Conservation (phyloP, 2,113 vertebrate species). For the Pterocles orientalis region DNA sequence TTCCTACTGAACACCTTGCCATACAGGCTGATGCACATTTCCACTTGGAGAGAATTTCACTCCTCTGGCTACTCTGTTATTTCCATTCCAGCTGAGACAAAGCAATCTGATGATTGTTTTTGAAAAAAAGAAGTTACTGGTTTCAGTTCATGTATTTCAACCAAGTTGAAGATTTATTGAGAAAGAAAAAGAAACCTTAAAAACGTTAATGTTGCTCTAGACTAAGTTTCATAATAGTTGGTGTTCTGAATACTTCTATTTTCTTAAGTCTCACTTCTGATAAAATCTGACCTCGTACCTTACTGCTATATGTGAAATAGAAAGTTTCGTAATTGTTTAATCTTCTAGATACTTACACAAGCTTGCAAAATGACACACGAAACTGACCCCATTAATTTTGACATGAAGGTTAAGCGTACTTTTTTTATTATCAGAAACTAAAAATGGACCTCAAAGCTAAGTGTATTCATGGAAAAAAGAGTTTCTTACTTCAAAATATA, state of each 20-base stretch:
- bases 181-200: background rate
- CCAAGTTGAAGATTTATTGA: background rate
- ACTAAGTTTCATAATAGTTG: background rate
- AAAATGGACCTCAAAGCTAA: background rate
- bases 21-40: background rate
- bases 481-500: background rate
- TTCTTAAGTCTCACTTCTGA: background rate
- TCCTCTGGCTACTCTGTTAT: background rate
- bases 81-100: background rate
- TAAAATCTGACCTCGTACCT: background rate
- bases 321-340: background rate
- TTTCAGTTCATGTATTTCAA: background rate
- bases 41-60: background rate
- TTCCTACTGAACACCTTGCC: background rate
- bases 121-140: background rate
- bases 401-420: background rate
- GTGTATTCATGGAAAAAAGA: background rate
- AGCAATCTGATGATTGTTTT: background rate
- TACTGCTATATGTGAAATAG: background rate
- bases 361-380: background rate
- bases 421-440: background rate
- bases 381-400: background rate
- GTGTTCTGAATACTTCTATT: background rate
- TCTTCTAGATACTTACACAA: background rate
- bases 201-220: background rate